Conservation (phyloP, 2,797 vertebrate genomes). For the Tapera naevia region DNA sequence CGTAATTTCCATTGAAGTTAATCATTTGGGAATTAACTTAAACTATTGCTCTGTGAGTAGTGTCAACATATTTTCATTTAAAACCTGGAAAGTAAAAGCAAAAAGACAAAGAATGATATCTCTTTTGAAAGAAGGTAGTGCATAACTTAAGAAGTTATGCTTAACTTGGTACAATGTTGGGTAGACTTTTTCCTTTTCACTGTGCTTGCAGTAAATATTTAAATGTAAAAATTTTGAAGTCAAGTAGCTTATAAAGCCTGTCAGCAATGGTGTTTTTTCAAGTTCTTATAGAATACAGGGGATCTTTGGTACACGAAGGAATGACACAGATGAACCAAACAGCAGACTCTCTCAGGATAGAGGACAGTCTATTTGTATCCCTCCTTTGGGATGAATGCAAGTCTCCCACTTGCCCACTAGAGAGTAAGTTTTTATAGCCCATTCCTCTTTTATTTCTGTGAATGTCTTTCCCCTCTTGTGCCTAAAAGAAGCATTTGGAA, state of each 20-base stretch:
- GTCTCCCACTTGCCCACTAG: neutral
- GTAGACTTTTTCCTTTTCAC: neutral
- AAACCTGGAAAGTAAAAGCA: neutral
- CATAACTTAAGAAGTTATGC: neutral
- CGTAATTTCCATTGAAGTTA: neutral
- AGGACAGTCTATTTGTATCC: neutral
- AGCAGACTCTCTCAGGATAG: neutral
- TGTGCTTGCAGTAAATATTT: neutral
- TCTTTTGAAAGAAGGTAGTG: neutral
- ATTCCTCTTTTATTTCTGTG: neutral
- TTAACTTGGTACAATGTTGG: neutral
- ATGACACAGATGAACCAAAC: neutral
- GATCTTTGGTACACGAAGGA: neutral
- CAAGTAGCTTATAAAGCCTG: neutral
- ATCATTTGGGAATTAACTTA: neutral
- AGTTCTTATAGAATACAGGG: neutral
- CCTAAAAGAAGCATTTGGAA: neutral
- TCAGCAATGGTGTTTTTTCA: neutral
- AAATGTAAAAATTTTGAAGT: neutral
- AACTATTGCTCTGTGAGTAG: neutral
- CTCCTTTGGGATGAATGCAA: neutral
- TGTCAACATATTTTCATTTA: neutral
- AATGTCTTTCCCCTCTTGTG: neutral
- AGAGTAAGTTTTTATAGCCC: neutral
- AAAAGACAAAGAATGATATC: neutral